Base-by-base conservation (phyloP, 2,888 invertebrate genomes). In the Oligia fasciuncula region DNA sequence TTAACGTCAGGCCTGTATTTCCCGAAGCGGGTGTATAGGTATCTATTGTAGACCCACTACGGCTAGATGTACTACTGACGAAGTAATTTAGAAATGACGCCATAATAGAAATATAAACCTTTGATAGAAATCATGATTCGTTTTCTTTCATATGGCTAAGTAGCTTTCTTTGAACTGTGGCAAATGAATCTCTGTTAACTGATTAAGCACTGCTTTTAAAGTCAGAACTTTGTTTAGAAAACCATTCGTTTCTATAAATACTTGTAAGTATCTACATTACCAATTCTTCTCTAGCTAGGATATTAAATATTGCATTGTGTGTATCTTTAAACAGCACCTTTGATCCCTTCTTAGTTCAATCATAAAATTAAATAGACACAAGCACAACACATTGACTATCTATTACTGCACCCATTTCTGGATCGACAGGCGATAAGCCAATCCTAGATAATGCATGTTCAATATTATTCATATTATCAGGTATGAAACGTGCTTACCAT, bases 351-450 rank as follows among this genome's bases (percentile, higher is more conserved):
- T 66, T 35, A 75, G 35, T 54, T 70, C 19, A 11, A 69, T 77
- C 66, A 73, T 63, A 54, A 70, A 76, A 29, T 51, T n/a, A 60
- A 72, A 72, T 69, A 71, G 70, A 69, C 60, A 74, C 74, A 68
- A 43, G 23, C 70, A n/a, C 75, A 68, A 54, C 60, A 23, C 13
- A 69, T 60, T 13, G 19, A 60, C 60, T 65, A 76, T 71, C 67
- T 76, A 74, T 73, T 51, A 29, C 46, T 51, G 71, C 63, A 65
- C 8, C 84, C 84, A 83, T 83, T 86, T 83, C 62, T 62, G 86
- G 68, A 72, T 46, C 69, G 43, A 79, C 78, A 57, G 13, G 3
- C 76, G 74, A 86, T 86, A 83, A 86, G 65, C 76, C 46, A 76
- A 43, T 63, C 51, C 35, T 66, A 82, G 68, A 67, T 80, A 80